Evolutionary conservation across 2,888 invertebrate genomes (phyloP), one percentile per base, ranked within the genome.

Genomic region (Bruchidius siliquastri): DNA sequence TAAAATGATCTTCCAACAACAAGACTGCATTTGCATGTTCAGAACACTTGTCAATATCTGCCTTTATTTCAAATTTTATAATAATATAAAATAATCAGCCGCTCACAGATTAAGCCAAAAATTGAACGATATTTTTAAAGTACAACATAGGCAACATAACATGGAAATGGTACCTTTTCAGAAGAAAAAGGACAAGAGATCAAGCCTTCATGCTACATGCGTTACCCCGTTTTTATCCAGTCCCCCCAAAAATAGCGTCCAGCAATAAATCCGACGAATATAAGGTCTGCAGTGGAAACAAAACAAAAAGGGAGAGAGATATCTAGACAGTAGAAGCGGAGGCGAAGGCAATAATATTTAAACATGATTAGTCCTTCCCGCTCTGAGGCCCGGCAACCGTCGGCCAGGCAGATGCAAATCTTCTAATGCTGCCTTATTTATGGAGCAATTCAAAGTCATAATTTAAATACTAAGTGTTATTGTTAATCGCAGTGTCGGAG

Each of bases 391-490:
- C 26, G 26, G 26, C 26, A 26, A 26, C 26, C 26, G 26, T 70
- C 68, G 22, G 68, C 79, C 76, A 78, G 79, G 83, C 82, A 82
- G 83, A 84, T 85, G 85, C 85, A 85, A 86, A 86, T 85, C 86
- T 86, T 85, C 85, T 85, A 86, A 86, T 86, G 84, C 86, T 85
- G 81, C 82, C 83, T 85, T 86, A 86, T 86, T 86, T 86, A 86
- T 85, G 86, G 83, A 85, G 85, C 86, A 85, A 86, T 85, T 85
- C 86, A 85, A 86, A 86, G 86, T 86, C 86, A 85, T 86, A 86
- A 86, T 86, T 86, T 86, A 86, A 86, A 86, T 86, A 85, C 86
- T 86, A 86, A 86, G 86, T 86, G 86, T 86, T 86, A 86, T 86
- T 86, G 86, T 86, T 86, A 86, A 86, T 86, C 86, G 85, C 85